Percentiles rank a stretch among this genome's conserved stretches.
Evolutionary conservation across 2,888 invertebrate species (phyloP).

Genomic region (Prosopocoilus inquinatus): DNA sequence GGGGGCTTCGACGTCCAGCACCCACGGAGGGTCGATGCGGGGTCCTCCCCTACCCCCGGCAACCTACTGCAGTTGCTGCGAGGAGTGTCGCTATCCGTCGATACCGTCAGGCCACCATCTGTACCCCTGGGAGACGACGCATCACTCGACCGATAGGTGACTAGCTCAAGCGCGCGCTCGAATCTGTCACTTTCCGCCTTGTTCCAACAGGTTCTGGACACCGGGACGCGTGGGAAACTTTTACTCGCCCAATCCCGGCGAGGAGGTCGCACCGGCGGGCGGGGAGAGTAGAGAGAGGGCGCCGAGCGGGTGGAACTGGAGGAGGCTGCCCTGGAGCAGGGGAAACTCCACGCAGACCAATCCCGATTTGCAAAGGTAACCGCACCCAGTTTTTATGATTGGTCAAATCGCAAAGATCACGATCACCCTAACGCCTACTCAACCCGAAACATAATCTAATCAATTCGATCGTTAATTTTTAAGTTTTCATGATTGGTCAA

Average conservation of each 20-base stretch:
- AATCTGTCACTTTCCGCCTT: not conserved
- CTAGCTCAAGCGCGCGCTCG: not conserved
- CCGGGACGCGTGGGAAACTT: slow-evolving; percentile 73
- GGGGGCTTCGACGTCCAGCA: slow-evolving; percentile 40
- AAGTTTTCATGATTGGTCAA: not conserved
- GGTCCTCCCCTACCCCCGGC: slow-evolving; percentile 51
- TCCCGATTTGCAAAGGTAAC: slow-evolving; percentile 40
- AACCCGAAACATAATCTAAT: too few species aligned
- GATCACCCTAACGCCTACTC: too few species aligned
- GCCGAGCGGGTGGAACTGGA: slow-evolving; percentile 65
- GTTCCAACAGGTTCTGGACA: slow-evolving; percentile 54
- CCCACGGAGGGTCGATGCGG: slow-evolving; percentile 47
- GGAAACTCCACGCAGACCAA: slow-evolving; percentile 50
- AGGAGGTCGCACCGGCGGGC: slow-evolving; percentile 43
- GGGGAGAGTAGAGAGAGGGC: slow-evolving; percentile 38
- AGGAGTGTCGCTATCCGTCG: slow-evolving; percentile 64
- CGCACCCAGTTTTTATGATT: too few species aligned
- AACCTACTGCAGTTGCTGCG: slow-evolving; percentile 65
- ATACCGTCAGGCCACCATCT: slow-evolving; percentile 55
- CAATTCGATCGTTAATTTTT: not conserved
- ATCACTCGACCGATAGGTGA: slow-evolving; percentile 48
- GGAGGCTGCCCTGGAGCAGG: slow-evolving; percentile 70
- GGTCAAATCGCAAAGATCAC: too few species aligned
- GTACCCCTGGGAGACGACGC: slow-evolving; percentile 59
- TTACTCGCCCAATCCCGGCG: slow-evolving; percentile 81